Conservation (phyloP, 2,797 vertebrate species). For the Typhlichthys subterraneus region DNA sequence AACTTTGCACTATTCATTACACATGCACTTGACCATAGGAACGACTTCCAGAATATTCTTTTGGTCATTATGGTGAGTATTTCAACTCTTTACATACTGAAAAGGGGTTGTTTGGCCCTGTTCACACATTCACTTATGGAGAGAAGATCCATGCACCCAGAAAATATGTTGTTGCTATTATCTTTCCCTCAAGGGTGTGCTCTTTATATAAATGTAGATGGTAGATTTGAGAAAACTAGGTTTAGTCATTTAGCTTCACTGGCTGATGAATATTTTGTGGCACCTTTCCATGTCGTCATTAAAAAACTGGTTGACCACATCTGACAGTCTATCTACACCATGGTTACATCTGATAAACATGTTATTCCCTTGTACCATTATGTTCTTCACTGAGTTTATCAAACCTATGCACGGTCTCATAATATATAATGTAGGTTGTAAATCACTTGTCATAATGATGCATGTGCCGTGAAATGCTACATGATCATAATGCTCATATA, state of each 20-base stretch:
- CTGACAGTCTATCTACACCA: constrained; percentile 10
- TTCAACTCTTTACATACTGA: constrained; percentile 1
- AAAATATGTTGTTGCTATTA: not conserved
- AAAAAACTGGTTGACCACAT: constrained; percentile 25
- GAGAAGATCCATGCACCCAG: too few relatives aligned
- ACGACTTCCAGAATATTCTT: constrained; percentile 92
- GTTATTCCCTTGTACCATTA: constrained; percentile 6
- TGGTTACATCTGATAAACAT: constrained; percentile 10
- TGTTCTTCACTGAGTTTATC: too few relatives aligned
- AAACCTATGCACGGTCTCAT: too few relatives aligned
- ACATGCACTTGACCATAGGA: constrained; percentile 86
- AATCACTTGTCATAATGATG: too few relatives aligned
- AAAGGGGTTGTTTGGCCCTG: not conserved
- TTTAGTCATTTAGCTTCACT: constrained; percentile 7
- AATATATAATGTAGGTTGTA: too few relatives aligned
- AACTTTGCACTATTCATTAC: constrained; percentile 96
- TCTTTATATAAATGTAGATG: not conserved
- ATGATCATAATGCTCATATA: too few relatives aligned
- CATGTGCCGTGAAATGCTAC: too few relatives aligned
- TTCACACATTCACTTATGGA: not conserved
- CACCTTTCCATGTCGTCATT: constrained; percentile 7
- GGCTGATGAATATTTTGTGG: constrained; percentile 6
- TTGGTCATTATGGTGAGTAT: constrained; percentile 92
- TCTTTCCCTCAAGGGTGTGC: not conserved
- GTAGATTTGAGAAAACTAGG: not conserved